Evolutionary conservation across 2,888 invertebrate species (phyloP), one percentile per base, ranked within the genome.

Genomic region (Aleiodes alternator): DNA sequence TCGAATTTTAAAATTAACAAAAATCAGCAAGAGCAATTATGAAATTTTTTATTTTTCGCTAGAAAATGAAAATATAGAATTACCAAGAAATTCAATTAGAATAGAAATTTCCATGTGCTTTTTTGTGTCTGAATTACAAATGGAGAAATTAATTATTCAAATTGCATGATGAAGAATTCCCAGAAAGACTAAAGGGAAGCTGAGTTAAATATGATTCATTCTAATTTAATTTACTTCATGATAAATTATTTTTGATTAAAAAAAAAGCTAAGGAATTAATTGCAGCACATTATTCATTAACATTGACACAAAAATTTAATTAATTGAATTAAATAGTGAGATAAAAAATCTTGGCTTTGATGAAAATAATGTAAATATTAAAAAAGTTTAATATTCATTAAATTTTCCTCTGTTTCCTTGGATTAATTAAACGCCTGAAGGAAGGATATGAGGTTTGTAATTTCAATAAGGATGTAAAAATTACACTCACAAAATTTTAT

Each of bases 401-500:
- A 81, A 78, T 76, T 71, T 73, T 72, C 76, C 76, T 81, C 78
- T 80, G 76, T 83, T 84, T 83, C 81, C 78, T 82, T 80, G 81
- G 69, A 81, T 78, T 78, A 81, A 82, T 85, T 73, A 80, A 83
- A 85, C 88, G 78, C 82, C 87, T 86, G 84, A 91, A 92, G 90
- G 91, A 92, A 90, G 92, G 92, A 92, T 92, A 91, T 90, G 92
- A 92, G 92, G 92, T 92, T 92, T 90, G 92, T 92, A 91, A 89
- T 87, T 86, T 87, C 80, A 82, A 84, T 83, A 85, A 53, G 50
- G 51, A 59, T 8, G 14, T 50, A 31, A 50, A 31, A 69, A 31
- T 51, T 70, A 53, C 66, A 68, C 23, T 76, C 71, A 78, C 74
- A 71, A 31, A 61, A 75, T 68, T 61, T 38, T 59, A 56, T 23